Percentiles rank a stretch among this genome's conserved stretches.
These are phyloP conservation scores for Manacus vitellinus DNA, from an alignment of 2,113 vertebrate species.

Conservation along the genomic window DNA sequence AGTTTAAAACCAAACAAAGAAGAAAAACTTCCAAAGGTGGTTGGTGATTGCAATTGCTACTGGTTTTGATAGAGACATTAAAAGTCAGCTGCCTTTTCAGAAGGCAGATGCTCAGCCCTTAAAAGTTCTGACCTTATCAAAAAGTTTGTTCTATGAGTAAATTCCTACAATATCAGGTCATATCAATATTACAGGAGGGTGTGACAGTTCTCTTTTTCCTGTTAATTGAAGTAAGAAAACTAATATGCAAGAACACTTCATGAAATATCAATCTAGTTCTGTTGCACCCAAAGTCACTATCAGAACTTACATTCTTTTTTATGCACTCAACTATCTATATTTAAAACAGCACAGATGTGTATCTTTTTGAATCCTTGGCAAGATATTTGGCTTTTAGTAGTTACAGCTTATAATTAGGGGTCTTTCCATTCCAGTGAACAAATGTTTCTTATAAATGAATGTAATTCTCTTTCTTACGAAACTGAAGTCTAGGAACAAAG, in stretches of 20 bases:
- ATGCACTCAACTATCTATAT: not conserved
- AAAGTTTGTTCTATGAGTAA: not conserved
- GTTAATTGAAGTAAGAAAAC: not conserved
- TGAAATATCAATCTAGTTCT: not conserved
- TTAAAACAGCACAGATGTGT: not conserved
- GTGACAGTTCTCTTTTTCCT: not conserved
- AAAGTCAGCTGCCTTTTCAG: not conserved
- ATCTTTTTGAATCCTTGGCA: not conserved
- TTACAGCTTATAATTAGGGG: not conserved
- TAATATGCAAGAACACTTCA: not conserved
- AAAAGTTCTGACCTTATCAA: not conserved
- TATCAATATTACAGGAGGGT: not conserved
- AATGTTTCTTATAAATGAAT: not conserved
- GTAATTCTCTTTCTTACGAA: not conserved
- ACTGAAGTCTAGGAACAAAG: not conserved
- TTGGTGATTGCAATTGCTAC: not conserved
- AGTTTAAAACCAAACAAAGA: not conserved
- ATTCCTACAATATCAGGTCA: not conserved
- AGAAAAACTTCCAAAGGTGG: not conserved
- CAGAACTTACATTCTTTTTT: not conserved
- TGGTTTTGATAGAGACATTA: not conserved
- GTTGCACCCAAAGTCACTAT: not conserved
- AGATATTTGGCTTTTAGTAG: not conserved
- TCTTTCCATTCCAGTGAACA: not conserved
- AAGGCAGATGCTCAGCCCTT: not conserved